phyloP scores from a whole-genome alignment of 1,140 invertebrate genomes.

The Triops longicaudatus region DNA sequence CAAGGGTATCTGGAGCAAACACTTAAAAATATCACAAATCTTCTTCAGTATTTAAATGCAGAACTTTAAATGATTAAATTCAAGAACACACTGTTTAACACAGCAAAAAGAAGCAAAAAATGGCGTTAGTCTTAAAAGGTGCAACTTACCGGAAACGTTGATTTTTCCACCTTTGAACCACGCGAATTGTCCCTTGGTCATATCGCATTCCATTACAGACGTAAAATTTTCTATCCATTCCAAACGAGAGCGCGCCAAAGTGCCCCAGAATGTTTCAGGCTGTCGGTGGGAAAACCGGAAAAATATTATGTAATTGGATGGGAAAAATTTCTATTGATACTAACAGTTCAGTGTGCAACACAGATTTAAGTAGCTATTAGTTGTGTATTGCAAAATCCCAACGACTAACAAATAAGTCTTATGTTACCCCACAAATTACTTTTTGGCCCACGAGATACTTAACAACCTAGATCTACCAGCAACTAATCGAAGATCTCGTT shows the following conservation, averaged over 20 bases:
- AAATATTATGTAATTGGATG: background rate
- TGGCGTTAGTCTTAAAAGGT: background rate
- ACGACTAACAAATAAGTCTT: no score
- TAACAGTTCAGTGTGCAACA: background rate
- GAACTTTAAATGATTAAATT: no score
- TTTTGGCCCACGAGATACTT: no score
- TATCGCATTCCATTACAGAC: conserved; percentile 40
- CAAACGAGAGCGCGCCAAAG: conserved; percentile 39
- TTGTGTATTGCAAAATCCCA: no score
- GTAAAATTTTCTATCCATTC: conserved; percentile 43
- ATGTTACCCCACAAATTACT: no score
- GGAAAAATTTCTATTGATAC: background rate
- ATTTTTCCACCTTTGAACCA: conserved; percentile 43
- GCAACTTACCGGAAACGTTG: conserved; percentile 44
- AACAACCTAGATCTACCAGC: no score
- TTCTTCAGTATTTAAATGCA: no score
- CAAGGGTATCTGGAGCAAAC: no score
- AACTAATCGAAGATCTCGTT: no score
- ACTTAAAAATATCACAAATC: no score
- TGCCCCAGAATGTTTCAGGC: conserved; percentile 45
- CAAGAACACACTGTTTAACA: no score
- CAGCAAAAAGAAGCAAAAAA: background rate
- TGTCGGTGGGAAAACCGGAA: conserved; percentile 28
- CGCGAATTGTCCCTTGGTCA: conserved; percentile 37
- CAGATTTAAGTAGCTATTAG: no score